These are phyloP conservation scores for Chunga burmeisteri DNA, from an alignment of 2,113 vertebrate genomes.

Conservation along the genomic window DNA sequence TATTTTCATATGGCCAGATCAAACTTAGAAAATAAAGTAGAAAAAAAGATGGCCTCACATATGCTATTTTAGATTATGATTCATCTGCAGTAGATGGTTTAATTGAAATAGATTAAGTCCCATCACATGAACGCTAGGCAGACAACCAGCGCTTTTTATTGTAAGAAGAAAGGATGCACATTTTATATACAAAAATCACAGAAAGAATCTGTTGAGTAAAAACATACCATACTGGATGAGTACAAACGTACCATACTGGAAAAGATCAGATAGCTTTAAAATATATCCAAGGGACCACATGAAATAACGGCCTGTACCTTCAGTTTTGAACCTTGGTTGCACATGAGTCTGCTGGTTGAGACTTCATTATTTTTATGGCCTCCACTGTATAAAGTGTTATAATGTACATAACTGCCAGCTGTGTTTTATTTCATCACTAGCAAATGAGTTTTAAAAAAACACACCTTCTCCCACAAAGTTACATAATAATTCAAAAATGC, in stretches of 20 bases:
- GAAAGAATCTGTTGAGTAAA: background rate
- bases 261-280: background rate
- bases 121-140: background rate
- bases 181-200: background rate
- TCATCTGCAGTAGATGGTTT: background rate
- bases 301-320: background rate
- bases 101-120: background rate
- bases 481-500: background rate
- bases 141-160: background rate
- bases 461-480: background rate
- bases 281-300: background rate
- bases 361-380: constrained; percentile 29
- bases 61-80: background rate
- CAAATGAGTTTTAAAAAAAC: background rate
- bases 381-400: background rate
- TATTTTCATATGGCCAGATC: background rate
- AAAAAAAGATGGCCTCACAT: background rate
- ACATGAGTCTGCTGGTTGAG: background rate
- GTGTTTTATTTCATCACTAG: constrained; percentile 18
- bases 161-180: background rate
- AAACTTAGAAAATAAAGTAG: background rate
- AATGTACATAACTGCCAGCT: background rate
- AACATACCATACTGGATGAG: background rate
- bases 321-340: background rate
- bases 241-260: background rate